These are phyloP conservation scores for Yponomeuta malinellus DNA, from an alignment of 2,888 invertebrate genomes.

Conservation along the genomic window DNA sequence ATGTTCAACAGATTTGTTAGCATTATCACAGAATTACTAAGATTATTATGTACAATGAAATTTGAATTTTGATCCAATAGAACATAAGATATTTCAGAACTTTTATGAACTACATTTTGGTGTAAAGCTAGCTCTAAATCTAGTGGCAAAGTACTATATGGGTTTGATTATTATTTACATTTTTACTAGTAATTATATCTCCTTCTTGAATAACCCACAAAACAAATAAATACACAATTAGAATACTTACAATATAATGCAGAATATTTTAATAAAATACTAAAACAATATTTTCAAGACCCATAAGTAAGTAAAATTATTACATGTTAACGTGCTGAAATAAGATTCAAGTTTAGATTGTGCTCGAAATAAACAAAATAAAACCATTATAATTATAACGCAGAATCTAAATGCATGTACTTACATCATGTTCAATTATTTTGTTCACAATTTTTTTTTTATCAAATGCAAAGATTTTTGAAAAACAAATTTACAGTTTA, in stretches of 20 bases:
- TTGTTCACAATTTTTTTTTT: neutral
- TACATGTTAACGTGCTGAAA: neutral
- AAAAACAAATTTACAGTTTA: neutral
- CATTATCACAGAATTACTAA: conserved; percentile 69
- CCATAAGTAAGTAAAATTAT: neutral
- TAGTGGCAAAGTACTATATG: conserved; percentile 55
- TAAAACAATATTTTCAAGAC: neutral
- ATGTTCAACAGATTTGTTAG: conserved; percentile 21
- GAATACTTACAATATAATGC: conserved; percentile 15
- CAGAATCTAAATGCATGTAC: neutral
- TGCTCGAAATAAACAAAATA: neutral
- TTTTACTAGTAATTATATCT: conserved; percentile 1
- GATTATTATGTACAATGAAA: conserved; percentile 48
- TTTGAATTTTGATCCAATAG: conserved; percentile 10
- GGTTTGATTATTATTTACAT: conserved; percentile 16
- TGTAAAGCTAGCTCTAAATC: conserved; percentile 64
- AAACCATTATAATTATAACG: neutral
- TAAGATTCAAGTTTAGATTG: neutral
- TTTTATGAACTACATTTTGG: conserved; percentile 62
- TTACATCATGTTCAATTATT: neutral
- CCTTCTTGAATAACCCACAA: neutral
- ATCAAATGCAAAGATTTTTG: neutral
- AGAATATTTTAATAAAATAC: neutral
- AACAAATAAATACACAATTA: neutral
- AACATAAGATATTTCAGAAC: conserved; percentile 11